Percentiles rank a stretch among this genome's conserved stretches.
These are phyloP conservation scores for Amaurobius ferox DNA, from an alignment of 2,888 invertebrate species.

Conservation along the genomic window DNA sequence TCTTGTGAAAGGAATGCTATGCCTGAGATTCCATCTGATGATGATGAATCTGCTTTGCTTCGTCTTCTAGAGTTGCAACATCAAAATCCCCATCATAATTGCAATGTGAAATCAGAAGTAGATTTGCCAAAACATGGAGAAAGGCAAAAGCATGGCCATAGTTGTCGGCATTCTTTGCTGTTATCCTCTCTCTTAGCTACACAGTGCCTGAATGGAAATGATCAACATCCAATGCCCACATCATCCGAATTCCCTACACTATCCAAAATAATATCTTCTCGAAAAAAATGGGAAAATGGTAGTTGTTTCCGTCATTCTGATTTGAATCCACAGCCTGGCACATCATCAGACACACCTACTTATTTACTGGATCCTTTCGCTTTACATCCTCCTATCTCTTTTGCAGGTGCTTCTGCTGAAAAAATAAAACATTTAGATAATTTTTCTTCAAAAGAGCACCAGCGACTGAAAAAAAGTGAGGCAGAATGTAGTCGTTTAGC, in stretches of 20 bases:
- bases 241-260: conserved; percentile 46
- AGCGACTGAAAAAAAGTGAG: conserved; percentile 55
- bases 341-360: not conserved
- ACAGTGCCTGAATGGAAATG: conserved; percentile 33
- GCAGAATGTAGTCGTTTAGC: not conserved
- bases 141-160: conserved; percentile 56
- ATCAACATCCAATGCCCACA: conserved; percentile 28
- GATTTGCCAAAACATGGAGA: conserved; percentile 34
- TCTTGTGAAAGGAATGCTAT: conserved; percentile 74
- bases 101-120: conserved; percentile 19
- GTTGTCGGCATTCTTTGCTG: conserved; percentile 66
- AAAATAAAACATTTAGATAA: conserved; percentile 5
- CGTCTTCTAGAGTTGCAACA: conserved; percentile 80
- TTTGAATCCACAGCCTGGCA: conserved; percentile 21
- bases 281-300: conserved; percentile 64
- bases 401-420: not conserved
- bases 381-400: conserved; percentile 17
- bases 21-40: conserved; percentile 75
- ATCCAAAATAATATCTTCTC: conserved; percentile 60
- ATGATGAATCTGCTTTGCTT: conserved; percentile 81
- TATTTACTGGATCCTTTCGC: conserved; percentile 54
- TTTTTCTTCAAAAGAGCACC: conserved; percentile 21
- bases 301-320: conserved; percentile 47
- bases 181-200: conserved; percentile 65
- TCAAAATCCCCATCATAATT: conserved; percentile 60